Evolutionary conservation across 2,113 vertebrate species (phyloP), one percentile per base, ranked within the genome.

Genomic region (Spermophilus dauricus): DNA sequence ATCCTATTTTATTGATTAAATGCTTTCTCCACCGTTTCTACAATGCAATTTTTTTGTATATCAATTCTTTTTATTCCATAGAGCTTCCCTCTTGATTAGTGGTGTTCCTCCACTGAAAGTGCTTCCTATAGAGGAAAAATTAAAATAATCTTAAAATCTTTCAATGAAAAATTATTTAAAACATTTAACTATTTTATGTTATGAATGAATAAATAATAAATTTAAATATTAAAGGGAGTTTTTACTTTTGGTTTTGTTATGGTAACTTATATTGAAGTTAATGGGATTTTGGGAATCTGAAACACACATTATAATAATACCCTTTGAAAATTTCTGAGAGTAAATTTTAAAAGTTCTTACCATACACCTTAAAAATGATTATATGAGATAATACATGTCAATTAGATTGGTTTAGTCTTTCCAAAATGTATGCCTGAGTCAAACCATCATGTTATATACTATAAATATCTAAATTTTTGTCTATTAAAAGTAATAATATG

Each of bases 131-230:
- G 12, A 20, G 14, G 5, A 32, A 53, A 34, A 42, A 30, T 34
- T 4, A 61, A 26, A 76, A 51, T 34, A 70, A 1, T n/a, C 22
- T 42, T 72, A 67, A 94, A 84, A 51, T 67, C 81, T 67, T 93
- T 96, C 24, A 75, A 6, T 91, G 56, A 72, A 82, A 84, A 91
- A 7, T 32, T 37, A 34, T 94, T 87, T 42, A 51, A 92, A 96
- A 94, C n/a, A 28, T 56, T 82, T 70, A 91, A 85, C 1, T 37
- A 11, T 39, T 92, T 81, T 80, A 17, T 81, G 30, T 53, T 30
- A 63, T 14, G 85, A 96, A 51, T 45, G 78, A 94, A 10, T 90
- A 92, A 76, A 73, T 56, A 53, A 51, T 42, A 69, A 45, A 48
- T 80, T 91, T 72, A 83, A 96, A 84, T 75, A 92, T 53, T 18